phyloP scores from a whole-genome alignment of 2,888 invertebrate species.

The Andrena bicolor region DNA sequence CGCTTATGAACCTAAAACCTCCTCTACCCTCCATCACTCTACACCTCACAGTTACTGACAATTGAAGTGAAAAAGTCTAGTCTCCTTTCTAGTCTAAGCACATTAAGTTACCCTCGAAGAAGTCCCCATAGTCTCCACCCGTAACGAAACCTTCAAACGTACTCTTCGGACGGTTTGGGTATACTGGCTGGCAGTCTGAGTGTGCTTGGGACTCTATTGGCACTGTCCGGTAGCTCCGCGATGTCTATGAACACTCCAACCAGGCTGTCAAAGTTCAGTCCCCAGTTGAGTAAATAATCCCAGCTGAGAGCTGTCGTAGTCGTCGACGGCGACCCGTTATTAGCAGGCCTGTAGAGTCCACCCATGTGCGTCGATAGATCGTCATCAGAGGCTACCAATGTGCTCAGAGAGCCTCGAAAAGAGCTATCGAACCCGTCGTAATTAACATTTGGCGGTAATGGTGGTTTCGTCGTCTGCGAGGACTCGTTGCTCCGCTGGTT shows the following conservation, averaged over 20 bases:
- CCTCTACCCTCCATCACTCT: not conserved
- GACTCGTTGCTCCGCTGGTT: constrained; percentile 84
- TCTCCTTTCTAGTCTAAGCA: not conserved
- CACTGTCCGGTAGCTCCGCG: constrained; percentile 94
- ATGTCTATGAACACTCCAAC: constrained; percentile 98
- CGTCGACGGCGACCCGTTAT: constrained; percentile 90
- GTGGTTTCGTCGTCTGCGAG: constrained; percentile 87
- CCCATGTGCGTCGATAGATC: constrained; percentile 93
- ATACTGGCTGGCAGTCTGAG: constrained; percentile 92
- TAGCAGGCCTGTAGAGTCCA: constrained; percentile 92
- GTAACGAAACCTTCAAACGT: constrained; percentile 87
- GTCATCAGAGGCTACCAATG: constrained; percentile 96
- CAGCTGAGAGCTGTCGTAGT: constrained; percentile 91
- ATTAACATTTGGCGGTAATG: constrained; percentile 90
- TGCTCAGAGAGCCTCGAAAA: constrained; percentile 96
- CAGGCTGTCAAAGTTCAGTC: constrained; percentile 97
- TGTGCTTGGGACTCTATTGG: constrained; percentile 90
- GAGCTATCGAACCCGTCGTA: constrained; percentile 98
- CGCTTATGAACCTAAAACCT: constrained; percentile 37
- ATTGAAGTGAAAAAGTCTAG: constrained; percentile 11
- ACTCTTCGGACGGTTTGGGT: constrained; percentile 95
- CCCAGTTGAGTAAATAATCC: constrained; percentile 98
- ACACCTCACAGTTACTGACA: not conserved
- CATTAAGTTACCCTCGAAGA: not conserved
- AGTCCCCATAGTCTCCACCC: not conserved